Conservation (phyloP, 2,797 vertebrate species). For the Crocidura indochinensis region DNA sequence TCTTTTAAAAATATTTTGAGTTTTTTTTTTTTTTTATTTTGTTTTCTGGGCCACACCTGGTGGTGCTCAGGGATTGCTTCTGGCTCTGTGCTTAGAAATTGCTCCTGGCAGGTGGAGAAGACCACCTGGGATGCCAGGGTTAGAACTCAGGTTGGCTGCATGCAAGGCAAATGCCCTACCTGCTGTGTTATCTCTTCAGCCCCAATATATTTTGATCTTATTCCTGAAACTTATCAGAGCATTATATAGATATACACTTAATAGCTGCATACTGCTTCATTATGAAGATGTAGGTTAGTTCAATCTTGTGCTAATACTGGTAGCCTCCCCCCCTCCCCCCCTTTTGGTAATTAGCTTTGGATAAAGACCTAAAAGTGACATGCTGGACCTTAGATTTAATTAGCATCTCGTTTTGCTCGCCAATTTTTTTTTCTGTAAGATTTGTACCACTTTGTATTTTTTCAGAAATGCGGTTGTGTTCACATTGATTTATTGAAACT, state of each 20-base stretch:
- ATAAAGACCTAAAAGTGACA: constrained; percentile 14
- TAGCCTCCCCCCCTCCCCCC: not conserved
- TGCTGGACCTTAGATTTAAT: not conserved
- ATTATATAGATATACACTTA: not conserved
- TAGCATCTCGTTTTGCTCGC: constrained; percentile 5
- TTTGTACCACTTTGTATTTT: constrained; percentile 35
- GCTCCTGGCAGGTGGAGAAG: no score
- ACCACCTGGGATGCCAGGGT: no score
- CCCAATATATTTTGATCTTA: no score
- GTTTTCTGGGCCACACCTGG: no score
- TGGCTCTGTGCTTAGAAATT: no score
- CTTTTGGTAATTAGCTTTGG: constrained; percentile 9
- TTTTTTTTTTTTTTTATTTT: no score
- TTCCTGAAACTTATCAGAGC: not conserved
- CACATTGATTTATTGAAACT: not conserved
- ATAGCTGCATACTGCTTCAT: not conserved
- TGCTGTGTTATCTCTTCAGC: no score
- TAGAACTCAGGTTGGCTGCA: no score
- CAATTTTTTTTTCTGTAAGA: constrained; percentile 14
- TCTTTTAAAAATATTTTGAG: no score
- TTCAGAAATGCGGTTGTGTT: constrained; percentile 41
- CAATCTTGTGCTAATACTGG: constrained; percentile 23
- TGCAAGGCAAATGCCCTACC: no score
- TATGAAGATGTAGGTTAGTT: not conserved
- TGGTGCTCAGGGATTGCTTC: no score